These are phyloP conservation scores for Manacus vitellinus DNA, from an alignment of 2,113 vertebrate genomes.

Conservation along the genomic window DNA sequence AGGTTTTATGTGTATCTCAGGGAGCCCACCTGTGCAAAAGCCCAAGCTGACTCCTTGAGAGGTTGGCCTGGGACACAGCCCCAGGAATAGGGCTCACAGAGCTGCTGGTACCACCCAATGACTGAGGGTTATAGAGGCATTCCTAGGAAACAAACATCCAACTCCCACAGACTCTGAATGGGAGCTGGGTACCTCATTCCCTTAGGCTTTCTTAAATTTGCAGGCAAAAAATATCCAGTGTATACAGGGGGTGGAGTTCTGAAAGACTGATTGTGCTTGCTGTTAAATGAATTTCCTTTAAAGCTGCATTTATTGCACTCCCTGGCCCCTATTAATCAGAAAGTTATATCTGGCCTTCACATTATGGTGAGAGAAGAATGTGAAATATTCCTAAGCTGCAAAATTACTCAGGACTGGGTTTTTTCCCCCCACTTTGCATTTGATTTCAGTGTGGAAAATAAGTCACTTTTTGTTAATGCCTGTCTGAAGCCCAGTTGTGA, in stretches of 20 bases:
- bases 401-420: constrained; percentile 11
- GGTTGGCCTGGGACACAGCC: background rate
- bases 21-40: background rate
- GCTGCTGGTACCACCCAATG: background rate
- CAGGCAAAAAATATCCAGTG: background rate
- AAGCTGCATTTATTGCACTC: constrained; percentile 51
- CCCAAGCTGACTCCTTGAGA: background rate
- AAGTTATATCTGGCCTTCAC: constrained; percentile 48
- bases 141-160: background rate
- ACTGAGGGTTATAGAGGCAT: background rate
- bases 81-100: background rate
- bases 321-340: constrained; percentile 46
- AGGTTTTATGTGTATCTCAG: background rate
- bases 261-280: constrained; percentile 26
- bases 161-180: background rate
- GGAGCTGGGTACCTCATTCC: background rate
- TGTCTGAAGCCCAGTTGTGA: background rate
- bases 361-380: constrained; percentile 45
- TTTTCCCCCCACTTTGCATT: background rate
- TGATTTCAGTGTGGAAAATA: background rate
- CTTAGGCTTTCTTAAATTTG: background rate
- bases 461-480: background rate
- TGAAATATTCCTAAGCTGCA: constrained; percentile 57
- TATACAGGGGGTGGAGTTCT: background rate
- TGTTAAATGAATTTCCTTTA: constrained; percentile 43